Base-by-base conservation (phyloP, 2,888 invertebrate genomes). In the Cephus nigrinus region DNA sequence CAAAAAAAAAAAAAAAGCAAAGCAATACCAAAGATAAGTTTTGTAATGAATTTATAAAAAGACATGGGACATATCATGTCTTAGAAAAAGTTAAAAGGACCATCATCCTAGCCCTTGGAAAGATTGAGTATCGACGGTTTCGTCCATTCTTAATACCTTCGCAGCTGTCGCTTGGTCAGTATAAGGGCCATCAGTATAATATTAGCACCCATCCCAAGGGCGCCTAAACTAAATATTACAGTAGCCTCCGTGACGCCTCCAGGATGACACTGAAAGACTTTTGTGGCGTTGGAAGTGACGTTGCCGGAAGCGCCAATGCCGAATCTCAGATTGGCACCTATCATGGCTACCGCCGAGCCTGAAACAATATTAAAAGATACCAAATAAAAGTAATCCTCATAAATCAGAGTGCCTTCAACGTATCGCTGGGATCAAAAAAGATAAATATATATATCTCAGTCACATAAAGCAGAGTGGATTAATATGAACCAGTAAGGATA, bases 201-300 rank as follows among this genome's bases (percentile, higher is more conserved):
- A 92, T 97, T 97, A 40, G 97, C 96, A 0, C 95, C 95, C 94
- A 97, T 96, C 79, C 97, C 97, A 81, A 97, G 93, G 5, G 95
- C 94, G 4, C 96, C 96, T 12, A 97, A 93, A 75, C 95, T 95
- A 86, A 96, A 94, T 84, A 96, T 94, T 31, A 96, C 94, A 1
- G 95, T 95, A 4, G 96, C 96, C 90, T 96, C 96, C 3, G 96
- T 95, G 33, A 95, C 95, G 79, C 96, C 96, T 15, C 96, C 96
- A 68, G 96, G 96, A 87, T 96, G 96, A 89, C 96, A 96, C 88
- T 95, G 95, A 91, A 95, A 94, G 81, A 95, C 94, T 91, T 94
- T 94, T 85, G 95, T 95, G 77, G 95, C 93, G 87, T 95, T 94
- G 78, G 94, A 93, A 32, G 94, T 94, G 86, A 94, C 94, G 87